Evolutionary conservation across 1,140 invertebrate species (phyloP).

Genomic region (Panagrolaimus sp.): DNA sequence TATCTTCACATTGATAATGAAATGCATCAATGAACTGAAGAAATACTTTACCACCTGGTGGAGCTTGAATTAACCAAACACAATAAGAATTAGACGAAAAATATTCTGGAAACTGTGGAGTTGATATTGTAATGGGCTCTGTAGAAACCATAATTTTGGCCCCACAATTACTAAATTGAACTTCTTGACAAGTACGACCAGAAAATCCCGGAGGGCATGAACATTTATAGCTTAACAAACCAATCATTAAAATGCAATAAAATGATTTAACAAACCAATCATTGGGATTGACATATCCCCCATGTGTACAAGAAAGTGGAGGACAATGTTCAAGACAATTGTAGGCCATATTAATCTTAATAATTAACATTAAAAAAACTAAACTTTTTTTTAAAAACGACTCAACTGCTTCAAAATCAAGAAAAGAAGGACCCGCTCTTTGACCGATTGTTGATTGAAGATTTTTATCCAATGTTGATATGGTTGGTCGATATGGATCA

Average conservation of each 20-base stretch:
- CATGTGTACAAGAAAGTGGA: conserved; percentile 38
- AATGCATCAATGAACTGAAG: conserved; percentile 50
- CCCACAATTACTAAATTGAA: conserved; percentile 44
- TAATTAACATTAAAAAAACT: not conserved
- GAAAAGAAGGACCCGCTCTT: conserved; percentile 50
- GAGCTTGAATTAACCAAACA: conserved; percentile 48
- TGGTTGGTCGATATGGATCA: conserved; percentile 52
- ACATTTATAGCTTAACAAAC: too few relatives aligned
- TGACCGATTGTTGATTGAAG: conserved; percentile 52
- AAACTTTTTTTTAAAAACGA: too few relatives aligned
- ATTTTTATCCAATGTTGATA: conserved; percentile 48
- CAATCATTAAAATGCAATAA: too few relatives aligned
- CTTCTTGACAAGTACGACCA: conserved; percentile 38
- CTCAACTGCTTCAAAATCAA: conserved; percentile 45
- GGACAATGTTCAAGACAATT: conserved; percentile 42
- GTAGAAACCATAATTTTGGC: conserved; percentile 33
- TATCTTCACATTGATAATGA: conserved; percentile 53
- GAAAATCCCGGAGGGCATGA: conserved; percentile 45
- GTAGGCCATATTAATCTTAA: conserved; percentile 55
- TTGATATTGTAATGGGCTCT: conserved; percentile 23
- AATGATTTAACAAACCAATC: too few relatives aligned
- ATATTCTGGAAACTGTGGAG: conserved; percentile 30
- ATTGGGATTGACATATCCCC: conserved; percentile 53
- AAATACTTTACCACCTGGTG: conserved; percentile 39
- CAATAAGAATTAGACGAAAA: conserved; percentile 41